phyloP scores from a whole-genome alignment of 2,113 vertebrate genomes.

The Sminthopsis crassicaudata region DNA sequence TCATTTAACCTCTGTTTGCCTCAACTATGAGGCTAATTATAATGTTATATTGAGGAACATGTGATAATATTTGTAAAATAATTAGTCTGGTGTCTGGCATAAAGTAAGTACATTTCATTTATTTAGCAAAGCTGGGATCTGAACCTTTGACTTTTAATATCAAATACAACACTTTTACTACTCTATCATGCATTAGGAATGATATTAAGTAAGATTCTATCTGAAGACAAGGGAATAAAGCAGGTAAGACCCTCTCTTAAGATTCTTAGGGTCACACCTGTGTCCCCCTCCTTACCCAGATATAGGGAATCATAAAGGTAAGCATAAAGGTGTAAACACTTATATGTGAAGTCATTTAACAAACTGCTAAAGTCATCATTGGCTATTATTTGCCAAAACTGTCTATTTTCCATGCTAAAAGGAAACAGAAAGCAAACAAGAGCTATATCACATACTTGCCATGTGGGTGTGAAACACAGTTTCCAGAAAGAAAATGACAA shows the following conservation, averaged over 20 bases:
- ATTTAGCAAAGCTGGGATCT: background rate
- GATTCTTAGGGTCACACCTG: background rate
- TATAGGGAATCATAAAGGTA: background rate
- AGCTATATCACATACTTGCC: conserved; percentile 64
- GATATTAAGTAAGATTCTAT: background rate
- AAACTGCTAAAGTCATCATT: conserved; percentile 34
- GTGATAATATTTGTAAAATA: too few species aligned
- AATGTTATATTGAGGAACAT: background rate
- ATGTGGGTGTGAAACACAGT: conserved; percentile 77
- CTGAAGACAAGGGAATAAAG: background rate
- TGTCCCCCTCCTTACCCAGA: background rate
- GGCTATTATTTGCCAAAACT: conserved; percentile 54
- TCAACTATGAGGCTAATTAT: background rate
- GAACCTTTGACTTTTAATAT: background rate
- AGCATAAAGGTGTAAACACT: background rate
- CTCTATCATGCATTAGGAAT: background rate
- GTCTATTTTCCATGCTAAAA: conserved; percentile 57
- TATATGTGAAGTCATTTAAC: background rate
- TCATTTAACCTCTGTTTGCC: background rate
- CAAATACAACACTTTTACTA: background rate
- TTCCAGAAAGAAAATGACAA: conserved; percentile 77
- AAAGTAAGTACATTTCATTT: background rate
- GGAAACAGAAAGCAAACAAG: conserved; percentile 60
- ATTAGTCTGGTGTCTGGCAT: background rate
- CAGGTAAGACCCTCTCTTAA: background rate